Percentiles rank a stretch among this genome's conserved stretches.
Conservation (phyloP, 2,888 invertebrate species). For the Lepetodrilus schrolli region DNA sequence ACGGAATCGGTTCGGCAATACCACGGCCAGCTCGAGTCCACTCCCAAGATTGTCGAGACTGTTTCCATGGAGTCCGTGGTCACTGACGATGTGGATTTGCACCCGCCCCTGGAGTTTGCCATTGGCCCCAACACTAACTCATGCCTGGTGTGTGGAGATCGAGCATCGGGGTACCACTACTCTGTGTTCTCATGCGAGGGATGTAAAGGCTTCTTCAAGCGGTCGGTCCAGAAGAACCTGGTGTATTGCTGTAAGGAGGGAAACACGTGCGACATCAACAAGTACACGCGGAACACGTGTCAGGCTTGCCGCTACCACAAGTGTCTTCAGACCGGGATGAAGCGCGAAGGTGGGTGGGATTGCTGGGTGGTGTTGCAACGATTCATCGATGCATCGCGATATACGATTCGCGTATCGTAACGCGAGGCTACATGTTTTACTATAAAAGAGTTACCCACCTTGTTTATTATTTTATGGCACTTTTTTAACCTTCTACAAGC, state of each 20-base stretch:
- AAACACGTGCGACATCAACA: constrained; percentile 71
- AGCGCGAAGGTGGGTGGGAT: constrained; percentile 68
- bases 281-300: constrained; percentile 73
- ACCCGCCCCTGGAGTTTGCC: neutral
- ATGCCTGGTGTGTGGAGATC: constrained; percentile 73
- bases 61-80: neutral
- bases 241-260: constrained; percentile 71
- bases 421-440: too few species aligned
- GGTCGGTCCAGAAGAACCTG: constrained; percentile 74
- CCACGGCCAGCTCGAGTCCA: neutral
- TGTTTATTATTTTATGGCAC: too few species aligned
- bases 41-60: neutral
- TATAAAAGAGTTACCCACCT: too few species aligned
- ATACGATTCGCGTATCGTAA: too few species aligned
- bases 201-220: constrained; percentile 75
- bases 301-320: constrained; percentile 74
- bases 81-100: neutral
- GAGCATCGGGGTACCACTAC: constrained; percentile 74
- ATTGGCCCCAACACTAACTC: neutral
- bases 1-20: neutral
- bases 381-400: too few species aligned
- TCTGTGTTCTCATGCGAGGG: constrained; percentile 75
- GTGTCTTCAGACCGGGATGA: constrained; percentile 74
- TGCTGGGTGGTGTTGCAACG: neutral
- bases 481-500: too few species aligned